These are phyloP conservation scores for Perognathus longimembris DNA, from an alignment of 2,113 vertebrate species.

Conservation along the genomic window DNA sequence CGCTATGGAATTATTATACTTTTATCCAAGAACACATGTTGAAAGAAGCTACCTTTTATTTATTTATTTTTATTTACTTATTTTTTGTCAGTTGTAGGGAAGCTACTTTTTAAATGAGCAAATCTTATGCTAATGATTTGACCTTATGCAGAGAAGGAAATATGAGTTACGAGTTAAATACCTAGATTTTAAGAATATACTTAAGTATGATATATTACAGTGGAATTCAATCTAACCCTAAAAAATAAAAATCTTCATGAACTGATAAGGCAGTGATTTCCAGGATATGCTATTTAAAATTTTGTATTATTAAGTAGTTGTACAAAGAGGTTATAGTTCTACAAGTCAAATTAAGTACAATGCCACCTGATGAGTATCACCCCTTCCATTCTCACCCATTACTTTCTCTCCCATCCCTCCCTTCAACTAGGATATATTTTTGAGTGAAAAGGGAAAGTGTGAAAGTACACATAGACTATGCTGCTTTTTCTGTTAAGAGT, in stretches of 20 bases:
- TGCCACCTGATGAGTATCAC: too few relatives aligned
- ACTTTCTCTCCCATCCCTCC: too few relatives aligned
- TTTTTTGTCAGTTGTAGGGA: background rate
- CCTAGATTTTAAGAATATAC: slow-evolving; percentile 14
- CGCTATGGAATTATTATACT: background rate
- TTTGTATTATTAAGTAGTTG: too few relatives aligned
- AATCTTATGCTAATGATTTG: slow-evolving; percentile 6
- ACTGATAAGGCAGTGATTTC: slow-evolving; percentile 11
- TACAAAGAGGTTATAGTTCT: too few relatives aligned
- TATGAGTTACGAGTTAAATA: slow-evolving; percentile 27
- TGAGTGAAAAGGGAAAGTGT: slow-evolving; percentile 21
- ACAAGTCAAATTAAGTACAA: too few relatives aligned
- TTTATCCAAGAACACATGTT: slow-evolving; percentile 40
- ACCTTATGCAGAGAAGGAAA: slow-evolving; percentile 42
- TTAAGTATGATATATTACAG: background rate
- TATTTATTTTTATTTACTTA: background rate
- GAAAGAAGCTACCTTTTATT: slow-evolving; percentile 40
- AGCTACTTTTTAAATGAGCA: background rate
- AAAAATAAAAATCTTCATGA: slow-evolving; percentile 18
- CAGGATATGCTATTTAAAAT: background rate
- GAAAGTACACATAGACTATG: background rate
- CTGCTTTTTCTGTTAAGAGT: slow-evolving; percentile 16
- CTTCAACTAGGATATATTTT: slow-evolving; percentile 26
- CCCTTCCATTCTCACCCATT: too few relatives aligned
- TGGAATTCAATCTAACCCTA: background rate